Conservation (phyloP, 2,113 vertebrate genomes). For the Eira barbara region DNA sequence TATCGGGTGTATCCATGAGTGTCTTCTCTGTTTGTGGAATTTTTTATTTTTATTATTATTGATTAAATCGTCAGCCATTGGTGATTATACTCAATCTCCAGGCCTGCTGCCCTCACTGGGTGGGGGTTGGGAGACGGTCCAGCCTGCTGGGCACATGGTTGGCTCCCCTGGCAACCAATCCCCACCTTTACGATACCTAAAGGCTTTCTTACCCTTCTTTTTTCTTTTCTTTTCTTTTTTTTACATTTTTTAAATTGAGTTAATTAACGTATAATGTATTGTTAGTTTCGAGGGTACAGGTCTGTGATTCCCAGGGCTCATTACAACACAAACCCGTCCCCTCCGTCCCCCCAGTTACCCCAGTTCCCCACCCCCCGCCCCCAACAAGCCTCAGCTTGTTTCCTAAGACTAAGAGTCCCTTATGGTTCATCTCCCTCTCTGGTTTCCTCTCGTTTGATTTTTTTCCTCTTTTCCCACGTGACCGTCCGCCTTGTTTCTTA, state of each 20-base stretch:
- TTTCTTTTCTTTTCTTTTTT: background rate
- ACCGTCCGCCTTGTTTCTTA: too few relatives aligned
- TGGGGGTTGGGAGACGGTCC: background rate
- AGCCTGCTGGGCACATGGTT: background rate
- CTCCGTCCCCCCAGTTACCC: too few relatives aligned
- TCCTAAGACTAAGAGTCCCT: background rate
- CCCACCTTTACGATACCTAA: background rate
- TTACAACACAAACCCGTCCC: background rate
- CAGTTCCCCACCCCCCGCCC: too few relatives aligned
- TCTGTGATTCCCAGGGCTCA: background rate
- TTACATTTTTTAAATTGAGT: background rate
- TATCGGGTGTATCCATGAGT: accelerated
- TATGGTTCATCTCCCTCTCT: background rate
- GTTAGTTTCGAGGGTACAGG: background rate
- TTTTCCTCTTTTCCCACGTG: background rate
- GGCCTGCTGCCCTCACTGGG: background rate
- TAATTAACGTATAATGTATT: background rate
- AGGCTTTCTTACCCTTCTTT: background rate
- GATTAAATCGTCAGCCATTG: background rate
- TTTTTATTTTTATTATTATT: background rate
- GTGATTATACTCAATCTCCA: background rate
- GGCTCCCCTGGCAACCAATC: background rate
- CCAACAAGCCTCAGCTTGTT: background rate
- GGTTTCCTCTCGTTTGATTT: background rate
- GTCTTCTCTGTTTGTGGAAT: background rate